These are phyloP conservation scores for Chaetorhynchus papuensis DNA, from an alignment of 2,113 vertebrate species.

Conservation along the genomic window DNA sequence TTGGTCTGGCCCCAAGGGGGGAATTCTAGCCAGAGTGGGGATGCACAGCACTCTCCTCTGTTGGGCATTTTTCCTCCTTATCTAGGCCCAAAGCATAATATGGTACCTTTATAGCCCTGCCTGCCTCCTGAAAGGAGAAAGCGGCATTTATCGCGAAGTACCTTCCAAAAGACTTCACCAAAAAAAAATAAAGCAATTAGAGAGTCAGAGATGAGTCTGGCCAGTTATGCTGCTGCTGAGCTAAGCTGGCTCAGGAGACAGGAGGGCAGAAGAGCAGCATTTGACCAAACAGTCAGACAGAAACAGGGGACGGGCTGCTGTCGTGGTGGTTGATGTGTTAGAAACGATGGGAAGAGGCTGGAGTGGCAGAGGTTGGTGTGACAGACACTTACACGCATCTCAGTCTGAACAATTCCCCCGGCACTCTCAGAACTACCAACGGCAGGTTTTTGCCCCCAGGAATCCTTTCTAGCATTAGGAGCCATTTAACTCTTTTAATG, in stretches of 20 bases:
- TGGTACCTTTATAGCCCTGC: background rate
- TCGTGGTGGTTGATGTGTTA: fast-evolving
- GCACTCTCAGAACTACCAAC: background rate
- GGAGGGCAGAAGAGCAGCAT: background rate
- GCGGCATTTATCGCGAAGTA: background rate
- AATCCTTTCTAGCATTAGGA: background rate
- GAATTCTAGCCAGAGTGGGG: background rate
- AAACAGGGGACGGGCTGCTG: background rate
- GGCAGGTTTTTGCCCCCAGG: background rate
- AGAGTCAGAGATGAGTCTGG: background rate
- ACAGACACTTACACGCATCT: background rate
- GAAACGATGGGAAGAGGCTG: background rate
- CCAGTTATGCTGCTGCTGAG: background rate
- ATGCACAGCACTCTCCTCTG: background rate
- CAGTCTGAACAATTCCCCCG: background rate
- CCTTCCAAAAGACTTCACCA: background rate
- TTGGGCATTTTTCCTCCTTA: background rate
- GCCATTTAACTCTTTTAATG: background rate
- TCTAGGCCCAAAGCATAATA: background rate
- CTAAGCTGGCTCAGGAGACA: background rate
- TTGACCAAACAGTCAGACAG: background rate
- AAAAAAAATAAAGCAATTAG: background rate
- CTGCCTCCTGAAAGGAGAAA: background rate
- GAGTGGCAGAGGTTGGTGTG: background rate
- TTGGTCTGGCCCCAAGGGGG: background rate